Evolutionary conservation across 2,888 invertebrate species (phyloP), one percentile per base, ranked within the genome.

Genomic region (Gymnoscelis rufifasciata): DNA sequence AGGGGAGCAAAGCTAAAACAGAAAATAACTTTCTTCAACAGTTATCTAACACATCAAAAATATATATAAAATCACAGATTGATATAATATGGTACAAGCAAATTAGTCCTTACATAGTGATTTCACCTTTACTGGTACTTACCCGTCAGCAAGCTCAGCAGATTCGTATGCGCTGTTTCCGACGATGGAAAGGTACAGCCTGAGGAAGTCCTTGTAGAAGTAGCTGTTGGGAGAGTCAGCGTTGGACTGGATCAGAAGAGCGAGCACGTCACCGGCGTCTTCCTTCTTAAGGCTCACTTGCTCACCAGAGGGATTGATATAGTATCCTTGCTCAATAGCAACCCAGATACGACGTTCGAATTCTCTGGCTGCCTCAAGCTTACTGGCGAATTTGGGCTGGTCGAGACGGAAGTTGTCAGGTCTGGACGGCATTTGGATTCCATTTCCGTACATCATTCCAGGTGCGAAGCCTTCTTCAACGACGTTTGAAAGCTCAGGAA

Each of bases 211-310:
- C 49, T 90, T 90, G 67, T 93, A 93, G 77, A 79, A 91, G 13
- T 82, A 71, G 33, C 67, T 71, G 74, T 93, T 91, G 15, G 90
- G 83, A 52, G 92, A 92, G 54, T 91, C 90, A 7, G 88, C 87
- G 62, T 91, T 92, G 38, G 90, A 89, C 74, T 93, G 91, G 59
- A 94, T 89, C 37, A 93, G 62, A 60, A 90, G 90, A 30, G 92
- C 93, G 43, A 94, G 84, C 39, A 90, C 77, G 62, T 93, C 90
- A 54, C 93, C 79, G 37, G 91, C 90, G 51, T 92, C 89, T 10
- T 91, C 90, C 26, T 89, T 83, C 64, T 83, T 90, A 12, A 94
- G 76, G 59, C 90, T 84, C 39, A 93, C 73, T 51, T 86, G 83
- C 19, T 87, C 80, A 37, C 91, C 92, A 45, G 88, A 74, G 11